Percentiles rank a stretch among this genome's conserved stretches.
These are phyloP conservation scores for Tichodroma muraria DNA, from an alignment of 2,113 vertebrate genomes.

Conservation along the genomic window DNA sequence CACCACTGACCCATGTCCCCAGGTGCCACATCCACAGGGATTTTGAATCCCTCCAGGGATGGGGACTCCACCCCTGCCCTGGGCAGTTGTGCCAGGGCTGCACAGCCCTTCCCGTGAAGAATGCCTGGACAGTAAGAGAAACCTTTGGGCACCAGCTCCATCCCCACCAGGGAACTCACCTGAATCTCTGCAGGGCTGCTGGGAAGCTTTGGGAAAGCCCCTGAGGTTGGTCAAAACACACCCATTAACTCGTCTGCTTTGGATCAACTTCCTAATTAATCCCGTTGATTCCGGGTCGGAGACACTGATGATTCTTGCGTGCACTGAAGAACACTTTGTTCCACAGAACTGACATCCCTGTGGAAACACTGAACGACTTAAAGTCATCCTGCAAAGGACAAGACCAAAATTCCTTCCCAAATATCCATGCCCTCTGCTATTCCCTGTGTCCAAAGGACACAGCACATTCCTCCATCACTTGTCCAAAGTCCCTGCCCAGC, in stretches of 20 bases:
- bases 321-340: background rate
- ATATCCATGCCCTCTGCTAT: background rate
- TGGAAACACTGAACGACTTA: background rate
- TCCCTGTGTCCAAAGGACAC: no score
- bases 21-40: background rate
- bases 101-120: background rate
- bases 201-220: background rate
- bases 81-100: background rate
- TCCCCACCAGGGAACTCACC: background rate
- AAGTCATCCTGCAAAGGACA: background rate
- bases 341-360: background rate
- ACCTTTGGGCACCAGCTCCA: fast-evolving
- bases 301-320: background rate
- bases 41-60: background rate
- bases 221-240: background rate
- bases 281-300: background rate
- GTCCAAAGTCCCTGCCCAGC: background rate
- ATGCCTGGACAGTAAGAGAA: fast-evolving
- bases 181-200: no score
- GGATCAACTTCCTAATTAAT: background rate
- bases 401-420: background rate
- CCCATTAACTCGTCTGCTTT: background rate
- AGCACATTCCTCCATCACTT: background rate
- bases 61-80: no score
- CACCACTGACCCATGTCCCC: background rate